Percentiles rank a stretch among this genome's conserved stretches.
Conservation (phyloP, 2,888 invertebrate genomes). For the Troides aeacus region DNA sequence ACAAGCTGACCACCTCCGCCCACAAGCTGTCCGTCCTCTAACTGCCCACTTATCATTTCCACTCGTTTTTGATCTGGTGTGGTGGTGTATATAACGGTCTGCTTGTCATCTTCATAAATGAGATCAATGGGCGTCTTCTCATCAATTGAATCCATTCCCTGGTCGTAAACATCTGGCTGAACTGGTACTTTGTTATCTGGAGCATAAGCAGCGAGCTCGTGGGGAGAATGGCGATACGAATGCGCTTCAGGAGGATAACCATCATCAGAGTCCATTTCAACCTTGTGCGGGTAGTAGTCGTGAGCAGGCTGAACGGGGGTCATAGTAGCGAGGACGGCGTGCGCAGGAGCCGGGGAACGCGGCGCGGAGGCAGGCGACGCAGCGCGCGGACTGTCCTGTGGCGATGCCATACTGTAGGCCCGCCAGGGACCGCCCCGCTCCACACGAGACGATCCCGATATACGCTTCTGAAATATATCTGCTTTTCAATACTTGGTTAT, state of each 20-base stretch:
- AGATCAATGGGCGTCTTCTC: slow-evolving; percentile 88
- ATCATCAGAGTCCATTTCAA: slow-evolving; percentile 82
- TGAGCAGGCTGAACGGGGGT: slow-evolving; percentile 91
- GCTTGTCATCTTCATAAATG: slow-evolving; percentile 91
- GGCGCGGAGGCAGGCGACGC: slow-evolving; percentile 74
- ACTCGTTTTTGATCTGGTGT: slow-evolving; percentile 89
- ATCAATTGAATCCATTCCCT: slow-evolving; percentile 78
- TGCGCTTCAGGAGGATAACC: slow-evolving; percentile 82
- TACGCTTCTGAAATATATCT: slow-evolving; percentile 61
- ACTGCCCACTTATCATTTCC: slow-evolving; percentile 87
- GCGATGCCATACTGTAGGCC: slow-evolving; percentile 72
- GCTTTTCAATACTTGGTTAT: slow-evolving; percentile 12
- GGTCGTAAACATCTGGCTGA: slow-evolving; percentile 74
- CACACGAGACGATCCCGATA: slow-evolving; percentile 52
- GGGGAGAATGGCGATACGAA: slow-evolving; percentile 80
- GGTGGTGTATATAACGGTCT: slow-evolving; percentile 90
- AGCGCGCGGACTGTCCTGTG: slow-evolving; percentile 68
- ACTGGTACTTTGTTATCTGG: slow-evolving; percentile 81
- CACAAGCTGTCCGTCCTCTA: slow-evolving; percentile 78
- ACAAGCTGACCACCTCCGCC: slow-evolving; percentile 73
- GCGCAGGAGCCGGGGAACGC: slow-evolving; percentile 84
- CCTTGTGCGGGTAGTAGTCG: slow-evolving; percentile 82
- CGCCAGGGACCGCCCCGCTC: slow-evolving; percentile 69
- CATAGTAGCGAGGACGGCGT: slow-evolving; percentile 91
- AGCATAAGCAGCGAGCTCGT: slow-evolving; percentile 73